Percentiles rank a stretch among this genome's conserved stretches.
Evolutionary conservation across 2,888 invertebrate genomes (phyloP).

Genomic region (Electrophaes corylata): DNA sequence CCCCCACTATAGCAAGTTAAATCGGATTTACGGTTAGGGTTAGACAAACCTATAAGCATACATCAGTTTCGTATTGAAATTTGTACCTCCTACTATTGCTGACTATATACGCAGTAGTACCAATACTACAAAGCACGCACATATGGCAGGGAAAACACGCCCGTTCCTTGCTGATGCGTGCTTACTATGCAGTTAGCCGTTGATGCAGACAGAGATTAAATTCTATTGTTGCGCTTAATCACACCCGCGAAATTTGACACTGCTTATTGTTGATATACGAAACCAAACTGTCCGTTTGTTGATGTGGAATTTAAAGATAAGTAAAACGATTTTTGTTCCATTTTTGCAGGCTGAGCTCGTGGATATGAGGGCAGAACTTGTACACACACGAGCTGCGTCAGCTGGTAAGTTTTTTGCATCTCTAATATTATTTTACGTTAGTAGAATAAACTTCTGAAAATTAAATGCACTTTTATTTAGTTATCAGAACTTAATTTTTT

Average conservation of each 20-base stretch:
- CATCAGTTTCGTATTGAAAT: neutral
- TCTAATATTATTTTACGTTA: neutral
- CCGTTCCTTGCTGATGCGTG: neutral
- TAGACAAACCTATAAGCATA: neutral
- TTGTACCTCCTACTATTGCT: neutral
- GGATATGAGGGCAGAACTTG: slow-evolving; percentile 89
- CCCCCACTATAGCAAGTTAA: slow-evolving; percentile 45
- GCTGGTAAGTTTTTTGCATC: slow-evolving; percentile 55
- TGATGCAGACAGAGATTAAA: slow-evolving; percentile 62
- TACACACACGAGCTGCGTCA: slow-evolving; percentile 86
- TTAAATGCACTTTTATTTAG: too few relatives aligned
- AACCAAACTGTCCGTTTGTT: slow-evolving; percentile 51
- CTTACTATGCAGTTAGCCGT: slow-evolving; percentile 38
- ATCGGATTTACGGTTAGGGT: slow-evolving; percentile 73
- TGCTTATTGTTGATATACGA: slow-evolving; percentile 63
- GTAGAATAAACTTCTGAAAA: too few relatives aligned
- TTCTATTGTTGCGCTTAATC: slow-evolving; percentile 65
- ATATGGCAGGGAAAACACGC: neutral
- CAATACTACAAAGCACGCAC: neutral
- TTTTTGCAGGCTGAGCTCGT: slow-evolving; percentile 89
- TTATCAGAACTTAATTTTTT: too few relatives aligned
- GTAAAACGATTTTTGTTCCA: slow-evolving; percentile 45
- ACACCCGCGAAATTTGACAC: slow-evolving; percentile 61
- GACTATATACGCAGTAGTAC: neutral
- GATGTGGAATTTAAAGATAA: slow-evolving; percentile 46